Evolutionary conservation across 2,113 vertebrate genomes (phyloP), one percentile per base, ranked within the genome.

Genomic region (Athene noctua): DNA sequence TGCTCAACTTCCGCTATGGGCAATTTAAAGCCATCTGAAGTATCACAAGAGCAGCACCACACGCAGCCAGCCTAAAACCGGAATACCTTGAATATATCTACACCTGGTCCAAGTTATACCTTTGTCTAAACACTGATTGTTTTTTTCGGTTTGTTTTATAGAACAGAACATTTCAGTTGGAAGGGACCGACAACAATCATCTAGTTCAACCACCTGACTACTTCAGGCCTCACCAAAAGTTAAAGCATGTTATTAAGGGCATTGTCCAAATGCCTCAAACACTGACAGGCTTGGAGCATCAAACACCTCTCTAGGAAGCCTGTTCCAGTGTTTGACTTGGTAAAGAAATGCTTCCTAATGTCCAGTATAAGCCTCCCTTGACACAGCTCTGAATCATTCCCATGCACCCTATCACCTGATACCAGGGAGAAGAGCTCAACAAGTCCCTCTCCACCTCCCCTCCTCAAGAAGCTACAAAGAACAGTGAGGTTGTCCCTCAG

Each of bases 61-160:
- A 22, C 0, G 1, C 36, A 77, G 26, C 10, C 14, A n/a, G 36
- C 16, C 61, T 51, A 46, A 67, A 80, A 66, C 0, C 13, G 51
- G 27, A 79, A 22, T 2, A 38, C 7, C 32, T 73, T 30, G 13
- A 68, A 78, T 29, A 57, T 1, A 66, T 42, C 23, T 46, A 54
- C 15, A 26, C 5, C 12, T 46, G 25, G 20, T 38, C 44, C 21
- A 46, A 86, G 52, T 23, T 38, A 25, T 3, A 67, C 6, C 32
- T 74, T 32, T n/a, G 22, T 55, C 38, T 65, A 55, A 88, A 51
- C 15, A 58, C 26, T 17, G 3, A 3, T 9, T 20, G 19, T 2
- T n/a, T 54, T 59, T 65, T 58, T 6, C 40, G 6, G 2, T 51
- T 65, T 81, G 11, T 5, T 82, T 52, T 32, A 34, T 6, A 75